These are phyloP conservation scores for Epirrita christyi DNA, from an alignment of 2,888 invertebrate species.

Conservation along the genomic window DNA sequence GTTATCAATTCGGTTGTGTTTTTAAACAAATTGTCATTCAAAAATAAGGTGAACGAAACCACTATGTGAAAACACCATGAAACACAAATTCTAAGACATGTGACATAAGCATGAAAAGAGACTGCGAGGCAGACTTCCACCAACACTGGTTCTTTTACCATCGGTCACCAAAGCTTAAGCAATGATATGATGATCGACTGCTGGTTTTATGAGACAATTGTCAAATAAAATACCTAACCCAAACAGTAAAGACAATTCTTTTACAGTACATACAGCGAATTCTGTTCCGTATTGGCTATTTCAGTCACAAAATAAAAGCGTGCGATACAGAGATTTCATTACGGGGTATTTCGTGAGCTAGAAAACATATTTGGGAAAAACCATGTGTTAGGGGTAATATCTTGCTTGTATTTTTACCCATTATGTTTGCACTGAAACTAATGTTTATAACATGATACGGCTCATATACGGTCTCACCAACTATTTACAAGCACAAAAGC, in stretches of 20 bases:
- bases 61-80: background rate
- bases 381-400: background rate
- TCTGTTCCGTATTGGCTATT: constrained; percentile 17
- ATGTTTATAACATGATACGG: too few relatives aligned
- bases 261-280: background rate
- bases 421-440: too few relatives aligned
- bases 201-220: too few relatives aligned
- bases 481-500: too few relatives aligned
- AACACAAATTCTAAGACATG: too few relatives aligned
- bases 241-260: background rate
- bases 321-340: constrained; percentile 31
- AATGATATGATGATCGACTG: too few relatives aligned
- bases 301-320: constrained; percentile 16
- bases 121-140: background rate
- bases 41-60: background rate
- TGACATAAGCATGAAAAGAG: background rate
- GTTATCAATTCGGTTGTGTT: too few relatives aligned
- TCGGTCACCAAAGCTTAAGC: too few relatives aligned
- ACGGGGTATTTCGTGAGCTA: constrained; percentile 12
- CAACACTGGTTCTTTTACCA: too few relatives aligned
- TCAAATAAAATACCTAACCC: too few relatives aligned
- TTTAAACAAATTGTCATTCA: too few relatives aligned
- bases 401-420: background rate
- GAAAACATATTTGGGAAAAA: background rate
- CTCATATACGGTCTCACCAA: too few relatives aligned